phyloP scores from a whole-genome alignment of 2,797 vertebrate genomes.

The Setipinna tenuifilis region DNA sequence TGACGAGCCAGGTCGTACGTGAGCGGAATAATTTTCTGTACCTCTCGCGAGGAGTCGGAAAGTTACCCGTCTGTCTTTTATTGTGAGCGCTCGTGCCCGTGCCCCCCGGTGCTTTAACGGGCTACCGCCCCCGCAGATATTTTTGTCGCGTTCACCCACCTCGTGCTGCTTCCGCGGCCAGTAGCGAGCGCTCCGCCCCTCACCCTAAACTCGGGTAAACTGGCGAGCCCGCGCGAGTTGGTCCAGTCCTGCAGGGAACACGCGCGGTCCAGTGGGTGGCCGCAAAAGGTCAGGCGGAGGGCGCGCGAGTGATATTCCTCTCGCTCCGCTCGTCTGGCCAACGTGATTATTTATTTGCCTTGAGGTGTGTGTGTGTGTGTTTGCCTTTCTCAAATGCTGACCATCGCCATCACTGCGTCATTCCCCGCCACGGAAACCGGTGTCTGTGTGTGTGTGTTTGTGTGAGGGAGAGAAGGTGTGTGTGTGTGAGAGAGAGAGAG shows the following conservation, averaged over 20 bases:
- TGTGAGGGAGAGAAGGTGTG: too few relatives aligned
- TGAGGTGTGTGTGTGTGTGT: too few relatives aligned
- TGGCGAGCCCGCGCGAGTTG: not conserved
- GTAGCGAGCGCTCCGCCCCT: constrained; percentile 1
- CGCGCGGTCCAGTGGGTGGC: constrained; percentile 1
- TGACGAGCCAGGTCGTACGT: constrained; percentile 2
- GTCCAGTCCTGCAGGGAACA: not conserved
- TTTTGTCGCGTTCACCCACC: not conserved
- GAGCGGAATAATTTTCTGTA: not conserved
- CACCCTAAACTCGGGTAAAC: not conserved
- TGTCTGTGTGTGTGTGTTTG: too few relatives aligned
- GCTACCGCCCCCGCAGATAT: constrained; percentile 6
- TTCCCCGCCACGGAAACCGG: not conserved
- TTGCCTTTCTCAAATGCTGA: not conserved
- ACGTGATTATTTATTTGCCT: not conserved
- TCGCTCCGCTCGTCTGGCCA: not conserved
- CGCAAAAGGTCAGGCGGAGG: not conserved
- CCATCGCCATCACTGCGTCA: not conserved
- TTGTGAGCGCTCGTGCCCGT: constrained; percentile 8
- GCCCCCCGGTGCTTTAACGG: constrained; percentile 19
- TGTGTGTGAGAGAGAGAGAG: too few relatives aligned
- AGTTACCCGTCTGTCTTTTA: constrained; percentile 6
- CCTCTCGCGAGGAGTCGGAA: constrained; percentile 23
- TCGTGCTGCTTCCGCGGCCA: not conserved
- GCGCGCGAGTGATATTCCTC: not conserved